Evolutionary conservation across 2,888 invertebrate species (phyloP), one percentile per base, ranked within the genome.

Genomic region (Entomobrya proxima): DNA sequence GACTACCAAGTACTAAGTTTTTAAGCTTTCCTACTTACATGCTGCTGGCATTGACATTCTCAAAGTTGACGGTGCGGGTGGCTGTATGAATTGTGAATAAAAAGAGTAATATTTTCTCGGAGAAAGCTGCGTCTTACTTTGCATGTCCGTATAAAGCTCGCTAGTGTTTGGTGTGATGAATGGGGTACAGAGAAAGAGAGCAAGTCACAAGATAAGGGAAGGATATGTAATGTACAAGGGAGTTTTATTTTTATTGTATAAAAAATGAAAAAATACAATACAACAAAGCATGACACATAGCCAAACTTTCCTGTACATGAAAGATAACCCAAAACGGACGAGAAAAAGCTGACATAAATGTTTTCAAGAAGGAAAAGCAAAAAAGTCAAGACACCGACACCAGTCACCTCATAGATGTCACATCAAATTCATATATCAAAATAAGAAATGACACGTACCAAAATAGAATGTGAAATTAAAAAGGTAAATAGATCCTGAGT

Each of bases 391-490:
- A 55, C 27, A 55, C 18, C 64, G 18, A 11, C 37, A 18, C 27
- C 24, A 58, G 27, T 13, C 64, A 37, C 21, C 64, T 37, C 47
- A 72, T 72, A 13, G 13, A 27, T 72, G 69, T 52, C 75, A 75
- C 52, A 52, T 52, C 75, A 52, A 50, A 52, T 75, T 64, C 35
- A 35, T 37, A 64, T 64, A 64, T 64, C 64, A 64, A 64, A 37
- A 64, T 64, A 21, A 75, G 52, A 50, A 32, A 52, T 75, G 75
- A 75, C 75, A 75, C 35, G 75, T 52, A 35, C 75, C 9, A 75
- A 75, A 75, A 75, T 75, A 75, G 75, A 75, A 75, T 75, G 30
- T 47, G 72, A 52, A 75, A 75, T 75, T 50, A 75, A 75, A 72
- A 75, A 55, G 40, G 75, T 52, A 75, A 75, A 75, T 32, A 75